phyloP scores from a whole-genome alignment of 2,113 vertebrate species.

The Chroicocephalus ridibundus region DNA sequence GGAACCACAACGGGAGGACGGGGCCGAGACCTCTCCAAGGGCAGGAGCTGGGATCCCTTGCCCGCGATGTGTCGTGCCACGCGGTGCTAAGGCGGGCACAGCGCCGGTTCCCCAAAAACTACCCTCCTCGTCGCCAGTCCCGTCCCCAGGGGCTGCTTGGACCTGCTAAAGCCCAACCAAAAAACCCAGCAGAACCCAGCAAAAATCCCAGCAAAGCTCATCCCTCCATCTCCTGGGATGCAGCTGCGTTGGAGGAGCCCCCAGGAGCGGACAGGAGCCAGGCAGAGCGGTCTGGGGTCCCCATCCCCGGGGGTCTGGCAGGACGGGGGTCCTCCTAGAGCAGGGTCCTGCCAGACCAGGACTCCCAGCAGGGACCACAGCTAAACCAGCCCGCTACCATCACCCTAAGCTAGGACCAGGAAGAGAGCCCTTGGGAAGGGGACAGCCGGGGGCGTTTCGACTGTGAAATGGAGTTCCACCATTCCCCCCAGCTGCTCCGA shows the following conservation, averaged over 20 bases:
- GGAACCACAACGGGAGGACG: fast-evolving
- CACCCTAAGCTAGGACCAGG: not conserved
- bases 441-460: fast-evolving
- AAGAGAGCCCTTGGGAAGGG: not conserved
- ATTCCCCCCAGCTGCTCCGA: not conserved
- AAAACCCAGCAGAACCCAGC: not conserved
- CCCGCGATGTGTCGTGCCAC: fast-evolving
- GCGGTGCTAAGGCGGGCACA: fast-evolving
- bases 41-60: not conserved
- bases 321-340: not conserved
- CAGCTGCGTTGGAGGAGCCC: not conserved
- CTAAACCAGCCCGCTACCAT: not conserved
- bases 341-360: not conserved
- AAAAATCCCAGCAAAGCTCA: not conserved
- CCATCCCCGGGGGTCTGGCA: fast-evolving
- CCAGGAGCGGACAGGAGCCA: fast-evolving
- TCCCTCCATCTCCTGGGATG: not conserved
- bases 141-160: not conserved
- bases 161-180: not conserved
- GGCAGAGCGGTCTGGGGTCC: not conserved
- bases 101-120: no score
- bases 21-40: fast-evolving
- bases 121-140: not conserved
- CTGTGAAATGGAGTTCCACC: not conserved
- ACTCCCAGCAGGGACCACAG: not conserved